A percentile compares a stretch with the other conserved stretches of the same genome.
Conservation (phyloP, 2,888 invertebrate genomes). For the Rhagonycha fulva region DNA sequence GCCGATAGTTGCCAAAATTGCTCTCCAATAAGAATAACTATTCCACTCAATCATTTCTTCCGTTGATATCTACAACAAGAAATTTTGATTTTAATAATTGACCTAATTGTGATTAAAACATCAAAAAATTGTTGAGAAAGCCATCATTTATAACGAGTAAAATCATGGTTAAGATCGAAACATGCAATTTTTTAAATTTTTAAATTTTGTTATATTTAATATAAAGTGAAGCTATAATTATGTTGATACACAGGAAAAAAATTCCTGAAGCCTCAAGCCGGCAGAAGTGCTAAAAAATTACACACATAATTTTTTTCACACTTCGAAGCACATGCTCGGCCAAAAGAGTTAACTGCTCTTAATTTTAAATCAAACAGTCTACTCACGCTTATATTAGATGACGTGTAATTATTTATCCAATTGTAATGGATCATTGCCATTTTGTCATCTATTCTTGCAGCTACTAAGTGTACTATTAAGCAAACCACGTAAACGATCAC, state of each 20-base stretch:
- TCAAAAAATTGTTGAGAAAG: no score
- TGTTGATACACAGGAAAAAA: not conserved
- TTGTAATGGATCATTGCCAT: slow-evolving; percentile 42
- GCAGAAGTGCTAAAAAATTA: not conserved
- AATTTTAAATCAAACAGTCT: slow-evolving; percentile 4
- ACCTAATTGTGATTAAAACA: no score
- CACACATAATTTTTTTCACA: not conserved
- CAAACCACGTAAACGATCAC: slow-evolving; percentile 47
- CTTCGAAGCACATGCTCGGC: not conserved
- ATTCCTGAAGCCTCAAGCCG: not conserved
- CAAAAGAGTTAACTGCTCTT: slow-evolving; percentile 7
- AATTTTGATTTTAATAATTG: not conserved
- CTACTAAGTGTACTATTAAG: slow-evolving; percentile 48
- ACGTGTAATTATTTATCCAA: slow-evolving; percentile 26
- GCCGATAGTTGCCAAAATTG: slow-evolving; percentile 62
- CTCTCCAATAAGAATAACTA: slow-evolving; percentile 65
- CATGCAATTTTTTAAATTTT: no score
- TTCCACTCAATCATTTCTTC: slow-evolving; percentile 64
- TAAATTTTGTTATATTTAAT: no score
- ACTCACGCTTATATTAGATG: slow-evolving; percentile 36
- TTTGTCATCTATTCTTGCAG: slow-evolving; percentile 49
- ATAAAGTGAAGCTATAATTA: no score
- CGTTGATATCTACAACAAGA: slow-evolving; percentile 57
- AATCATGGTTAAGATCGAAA: no score
- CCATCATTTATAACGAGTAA: no score